A percentile compares a stretch with the other conserved stretches of the same genome.
Evolutionary conservation across 2,113 vertebrate genomes (phyloP).

Genomic region (Melanotaenia duboulayi): DNA sequence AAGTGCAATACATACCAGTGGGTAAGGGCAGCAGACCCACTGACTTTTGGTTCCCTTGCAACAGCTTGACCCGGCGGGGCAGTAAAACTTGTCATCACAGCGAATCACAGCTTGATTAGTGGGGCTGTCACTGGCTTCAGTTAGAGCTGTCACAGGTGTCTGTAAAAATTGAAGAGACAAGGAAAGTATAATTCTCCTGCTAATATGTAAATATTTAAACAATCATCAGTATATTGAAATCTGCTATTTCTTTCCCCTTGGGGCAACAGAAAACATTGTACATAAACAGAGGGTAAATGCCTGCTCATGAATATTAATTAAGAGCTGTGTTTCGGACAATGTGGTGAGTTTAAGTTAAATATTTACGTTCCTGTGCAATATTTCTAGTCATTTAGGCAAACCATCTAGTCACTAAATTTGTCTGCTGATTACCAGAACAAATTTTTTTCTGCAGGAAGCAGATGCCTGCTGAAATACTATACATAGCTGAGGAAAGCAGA

Average conservation of each 20-base stretch:
- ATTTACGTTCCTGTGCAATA: no score
- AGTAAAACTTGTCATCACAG: constrained; percentile 73
- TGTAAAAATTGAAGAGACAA: constrained; percentile 21
- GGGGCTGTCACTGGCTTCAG: not conserved
- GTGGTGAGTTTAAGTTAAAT: no score
- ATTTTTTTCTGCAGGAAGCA: no score
- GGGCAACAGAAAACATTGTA: not conserved
- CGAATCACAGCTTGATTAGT: constrained; percentile 45
- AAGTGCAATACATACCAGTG: constrained; percentile 62
- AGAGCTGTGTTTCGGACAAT: no score
- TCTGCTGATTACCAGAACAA: no score
- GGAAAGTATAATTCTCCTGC: not conserved
- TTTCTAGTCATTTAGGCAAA: no score
- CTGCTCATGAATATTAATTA: no score
- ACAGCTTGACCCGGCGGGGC: constrained; percentile 62
- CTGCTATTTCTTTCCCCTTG: not conserved
- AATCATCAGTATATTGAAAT: no score
- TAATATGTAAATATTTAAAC: not conserved
- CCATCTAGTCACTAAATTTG: no score
- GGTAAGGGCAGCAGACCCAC: constrained; percentile 81
- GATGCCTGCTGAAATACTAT: no score
- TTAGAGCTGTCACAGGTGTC: constrained; percentile 42
- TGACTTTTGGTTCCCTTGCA: constrained; percentile 55
- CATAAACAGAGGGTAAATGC: not conserved
- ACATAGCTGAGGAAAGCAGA: no score